Evolutionary conservation across 2,797 vertebrate genomes (phyloP), one percentile per base, ranked within the genome.

Genomic region (Ptychobarbus kaznakovi): DNA sequence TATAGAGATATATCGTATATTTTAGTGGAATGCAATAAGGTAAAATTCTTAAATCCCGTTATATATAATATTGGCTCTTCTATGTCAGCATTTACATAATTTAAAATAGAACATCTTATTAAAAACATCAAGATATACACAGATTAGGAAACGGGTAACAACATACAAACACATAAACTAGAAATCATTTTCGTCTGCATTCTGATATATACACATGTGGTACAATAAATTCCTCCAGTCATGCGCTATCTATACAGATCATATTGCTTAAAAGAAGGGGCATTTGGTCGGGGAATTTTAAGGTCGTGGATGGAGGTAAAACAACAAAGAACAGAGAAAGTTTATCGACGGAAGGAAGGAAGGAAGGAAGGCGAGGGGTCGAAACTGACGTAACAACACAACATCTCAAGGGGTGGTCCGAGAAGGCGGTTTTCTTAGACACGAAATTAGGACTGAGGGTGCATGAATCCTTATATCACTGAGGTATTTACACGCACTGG

Each of bases 81-180:
- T 98, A 98, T 97, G 97, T 98, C 96, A 98, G 96, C 96, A 99
- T 99, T 97, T 98, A 99, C 97, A 98, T 99, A 93, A 96, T 99
- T 99, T 99, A 99, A 99, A 99, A 99, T 99, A 98, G 97, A 99
- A 98, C 97, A 99, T 99, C 97, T 98, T 98, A 99, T 97, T 99
- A 99, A 99, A 99, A 99, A 99, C 98, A 99, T 97, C 97, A 91
- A 99, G 97, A 97, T 99, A 98, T 99, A 97, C 97, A 99, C 96
- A 96, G 96, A 97, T 98, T 99, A 98, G 97, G 98, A 99, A 99
- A 99, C 95, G 88, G 95, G 96, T 97, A 95, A 99, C 97, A 96
- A 99, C 98, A 97, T 99, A 99, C 97, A 99, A 99, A 99, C 97
- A 97, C 98, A 96, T 95, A 96, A 97, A 99, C 98, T 98, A 97